Percentiles rank a stretch among this genome's conserved stretches.
Conservation (phyloP, 2,888 invertebrate genomes). For the Odontomyia ornata region DNA sequence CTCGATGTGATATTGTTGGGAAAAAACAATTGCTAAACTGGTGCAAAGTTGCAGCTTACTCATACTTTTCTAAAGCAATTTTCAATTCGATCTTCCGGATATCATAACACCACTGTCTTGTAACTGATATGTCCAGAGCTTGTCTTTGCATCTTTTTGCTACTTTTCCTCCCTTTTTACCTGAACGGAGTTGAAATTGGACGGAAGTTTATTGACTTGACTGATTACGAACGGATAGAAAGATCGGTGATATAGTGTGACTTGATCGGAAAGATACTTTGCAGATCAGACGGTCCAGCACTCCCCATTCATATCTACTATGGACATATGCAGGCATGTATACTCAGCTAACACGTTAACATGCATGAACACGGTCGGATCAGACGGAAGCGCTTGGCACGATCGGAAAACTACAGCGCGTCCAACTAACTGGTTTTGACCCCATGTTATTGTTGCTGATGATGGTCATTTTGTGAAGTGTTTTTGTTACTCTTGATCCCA, state of each 20-base stretch:
- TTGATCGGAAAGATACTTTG: not conserved
- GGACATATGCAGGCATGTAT: not conserved
- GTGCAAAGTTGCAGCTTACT: not conserved
- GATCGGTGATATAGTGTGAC: conserved; percentile 20
- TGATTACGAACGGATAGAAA: conserved; percentile 42
- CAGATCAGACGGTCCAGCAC: conserved; percentile 11
- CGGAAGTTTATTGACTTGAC: conserved; percentile 45
- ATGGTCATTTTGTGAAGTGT: conserved; percentile 38
- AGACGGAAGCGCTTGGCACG: conserved; percentile 41
- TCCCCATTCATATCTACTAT: not conserved
- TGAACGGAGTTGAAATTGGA: conserved; percentile 39
- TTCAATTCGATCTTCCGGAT: conserved; percentile 29
- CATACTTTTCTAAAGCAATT: not conserved
- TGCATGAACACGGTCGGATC: conserved; percentile 28
- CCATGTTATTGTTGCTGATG: conserved; percentile 43
- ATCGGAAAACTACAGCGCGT: conserved; percentile 3
- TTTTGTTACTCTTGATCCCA: conserved; percentile 29
- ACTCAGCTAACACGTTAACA: conserved; percentile 18
- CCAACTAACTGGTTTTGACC: conserved; percentile 40
- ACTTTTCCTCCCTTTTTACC: not conserved
- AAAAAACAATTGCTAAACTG: too few relatives aligned
- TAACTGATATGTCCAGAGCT: not conserved
- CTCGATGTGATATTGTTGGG: too few relatives aligned
- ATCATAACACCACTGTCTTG: conserved; percentile 14
- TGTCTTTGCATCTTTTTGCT: conserved; percentile 25